A percentile compares a stretch with the other conserved stretches of the same genome.
Conservation (phyloP, 53 echinoderm and acorn worm species). For the Glandiceps talaboti region DNA sequence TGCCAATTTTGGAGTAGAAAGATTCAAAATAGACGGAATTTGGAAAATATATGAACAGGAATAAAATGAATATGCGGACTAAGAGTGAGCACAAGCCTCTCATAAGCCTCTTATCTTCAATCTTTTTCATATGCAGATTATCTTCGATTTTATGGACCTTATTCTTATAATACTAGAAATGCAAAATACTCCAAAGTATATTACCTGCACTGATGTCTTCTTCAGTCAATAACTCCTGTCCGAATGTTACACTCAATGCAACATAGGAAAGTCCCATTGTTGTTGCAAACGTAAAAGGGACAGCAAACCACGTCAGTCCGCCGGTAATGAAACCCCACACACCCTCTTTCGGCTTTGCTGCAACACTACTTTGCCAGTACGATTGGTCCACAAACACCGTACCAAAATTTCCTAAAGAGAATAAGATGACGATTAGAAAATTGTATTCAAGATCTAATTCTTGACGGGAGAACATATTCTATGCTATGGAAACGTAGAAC, state of each 20-base stretch:
- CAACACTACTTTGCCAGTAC: conserved; percentile 97
- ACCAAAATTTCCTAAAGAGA: conserved; percentile 96
- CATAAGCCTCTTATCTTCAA: no score
- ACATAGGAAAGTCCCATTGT: conserved; percentile 91
- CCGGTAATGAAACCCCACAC: conserved; percentile 96
- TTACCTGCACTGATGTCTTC: conserved; percentile 60
- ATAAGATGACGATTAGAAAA: no score
- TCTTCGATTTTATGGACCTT: no score
- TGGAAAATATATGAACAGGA: no score
- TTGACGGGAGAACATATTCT: no score
- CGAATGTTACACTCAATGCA: conserved; percentile 52
- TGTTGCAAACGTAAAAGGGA: conserved; percentile 88
- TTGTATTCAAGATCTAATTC: no score
- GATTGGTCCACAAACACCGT: conserved; percentile 98
- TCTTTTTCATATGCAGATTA: no score
- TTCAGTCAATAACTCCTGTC: conserved; percentile 37
- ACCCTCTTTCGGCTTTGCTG: conserved; percentile 87
- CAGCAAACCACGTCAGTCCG: conserved; percentile 93
- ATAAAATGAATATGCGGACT: no score
- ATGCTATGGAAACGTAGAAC: no score
- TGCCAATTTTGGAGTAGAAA: background rate
- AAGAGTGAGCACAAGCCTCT: background rate
- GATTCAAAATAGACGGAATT: background rate
- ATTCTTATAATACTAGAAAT: no score
- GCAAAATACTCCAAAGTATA: no score